Base-by-base conservation (phyloP, 2,888 invertebrate genomes). In the Drosophila paranaensis region DNA sequence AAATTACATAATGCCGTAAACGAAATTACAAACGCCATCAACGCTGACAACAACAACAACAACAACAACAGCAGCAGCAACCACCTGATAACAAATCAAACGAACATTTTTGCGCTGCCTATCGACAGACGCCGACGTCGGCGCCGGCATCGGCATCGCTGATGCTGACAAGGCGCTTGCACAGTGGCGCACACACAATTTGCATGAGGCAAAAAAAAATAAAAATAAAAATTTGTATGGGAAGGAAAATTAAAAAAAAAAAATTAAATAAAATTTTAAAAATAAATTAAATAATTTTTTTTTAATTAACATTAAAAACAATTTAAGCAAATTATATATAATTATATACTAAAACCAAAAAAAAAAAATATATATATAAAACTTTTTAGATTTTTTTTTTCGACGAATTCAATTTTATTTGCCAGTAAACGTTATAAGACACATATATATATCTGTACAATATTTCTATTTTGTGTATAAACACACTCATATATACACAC, bases 1-100 rank as follows among this genome's bases (percentile, higher is more conserved):
- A 86, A 86, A 86, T 86, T 88, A 83, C 82, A 76, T 86, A 86
- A 88, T 88, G 65, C 84, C 84, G 80, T 87, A 84, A 84, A 80
- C 72, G 87, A 84, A 84, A 84, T 84, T 84, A 87, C 84, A 87
- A 83, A 82, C 84, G 84, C 81, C 87, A 72, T 81, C 87, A 84
- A 74, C 74, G 72, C 67, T 77, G 81, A 83, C 83, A 74, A 67
- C 57, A 53, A 30, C 65, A 64, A 58, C 65, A 70, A 54, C 58
- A 71, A 58, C 60, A n/a, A 35, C 58, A 69, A 30, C 51, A 78
- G 46, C 71, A 46, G 55, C 43, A 45, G 27, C 46, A 71, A 53
- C 51, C 77, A 71, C 78, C 76, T 73, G 87, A 84, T 86, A 84
- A 86, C 84, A 84, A 84, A 84, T 84, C 84, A 86, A 84, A 87